Evolutionary conservation across 1,140 invertebrate genomes (phyloP), one percentile per base, ranked within the genome.

Genomic region (Drosophila parabipectinata): DNA sequence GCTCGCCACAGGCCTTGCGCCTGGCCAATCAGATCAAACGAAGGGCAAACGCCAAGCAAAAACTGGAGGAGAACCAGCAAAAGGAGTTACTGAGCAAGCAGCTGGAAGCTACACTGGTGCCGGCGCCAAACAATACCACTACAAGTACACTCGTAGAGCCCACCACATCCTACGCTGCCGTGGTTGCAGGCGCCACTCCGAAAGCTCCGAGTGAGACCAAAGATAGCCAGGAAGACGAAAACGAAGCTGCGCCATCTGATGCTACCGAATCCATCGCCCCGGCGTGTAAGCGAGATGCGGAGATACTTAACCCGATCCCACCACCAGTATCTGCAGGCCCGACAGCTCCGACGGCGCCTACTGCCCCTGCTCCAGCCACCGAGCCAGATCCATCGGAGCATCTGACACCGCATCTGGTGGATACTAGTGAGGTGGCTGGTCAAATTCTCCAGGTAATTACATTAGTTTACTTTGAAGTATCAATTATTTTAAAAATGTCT

Each of bases 1-100:
- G 94, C 30, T 96, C 95, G 91, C 96, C 96, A 0, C 95, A 96
- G 91, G 94, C 95, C 64, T 92, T 97, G 9, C 92, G 95, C 44
- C 83, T 96, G 9, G 94, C 95, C 68, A 95, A 95, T 54, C 95
- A 95, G 87, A 93, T 94, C 9, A 93, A 94, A 76, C 94, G 95
- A 44, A 93, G 94, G 57, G 92, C 92, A 7, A 93, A 94, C 50
- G 92, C 93, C 28, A 87, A 93, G 14, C 93, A 94, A 62, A 93
- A 94, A 54, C 78, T 89, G 78, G 92, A 51, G 59, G 90, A 91
- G 52, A 74, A 76, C 58, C 81, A 91, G 12, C 77, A 87, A 26
- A 85, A 83, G 7, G 90, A 91, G 63, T 57, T 91, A 55, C 37
- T 85, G 15, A 91, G 79, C 50, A 84, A 71, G 53, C 79, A 84